These are phyloP conservation scores for Pogonomyrmex californicus DNA, from an alignment of 1,140 invertebrate species.

Conservation along the genomic window DNA sequence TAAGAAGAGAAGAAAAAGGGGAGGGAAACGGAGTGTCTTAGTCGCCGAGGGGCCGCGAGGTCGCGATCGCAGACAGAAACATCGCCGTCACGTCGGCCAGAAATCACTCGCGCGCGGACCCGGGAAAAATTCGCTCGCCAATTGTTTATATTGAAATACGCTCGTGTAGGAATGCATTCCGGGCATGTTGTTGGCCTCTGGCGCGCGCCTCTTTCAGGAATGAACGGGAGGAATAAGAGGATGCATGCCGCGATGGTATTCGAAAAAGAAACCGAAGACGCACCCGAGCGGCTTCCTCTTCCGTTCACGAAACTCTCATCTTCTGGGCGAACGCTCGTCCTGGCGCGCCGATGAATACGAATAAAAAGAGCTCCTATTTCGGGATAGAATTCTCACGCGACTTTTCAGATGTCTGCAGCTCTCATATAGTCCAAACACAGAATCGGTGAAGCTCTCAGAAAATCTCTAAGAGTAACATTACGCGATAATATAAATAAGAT, in stretches of 20 bases:
- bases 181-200: constrained; percentile 3
- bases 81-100: constrained; percentile 82
- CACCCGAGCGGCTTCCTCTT: constrained; percentile 4
- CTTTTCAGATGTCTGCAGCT: background rate
- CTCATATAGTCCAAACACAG: background rate
- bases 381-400: constrained; percentile 19
- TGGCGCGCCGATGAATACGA: constrained; percentile 5
- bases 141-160: constrained; percentile 84
- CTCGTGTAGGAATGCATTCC: constrained; percentile 80
- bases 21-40: constrained; percentile 52
- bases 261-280: constrained; percentile 58
- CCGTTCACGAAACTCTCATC: constrained; percentile 33
- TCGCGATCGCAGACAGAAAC: constrained; percentile 82
- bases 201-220: constrained; percentile 25
- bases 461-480: background rate
- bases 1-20: background rate
- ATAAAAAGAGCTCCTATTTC: constrained; percentile 32
- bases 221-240: background rate
- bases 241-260: constrained; percentile 20
- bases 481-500: background rate
- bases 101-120: constrained; percentile 80
- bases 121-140: constrained; percentile 80
- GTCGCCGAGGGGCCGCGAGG: constrained; percentile 70
- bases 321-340: constrained; percentile 3
- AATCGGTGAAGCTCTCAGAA: background rate